Conservation (phyloP, 1,140 invertebrate genomes). For the Drosophila bocqueti region DNA sequence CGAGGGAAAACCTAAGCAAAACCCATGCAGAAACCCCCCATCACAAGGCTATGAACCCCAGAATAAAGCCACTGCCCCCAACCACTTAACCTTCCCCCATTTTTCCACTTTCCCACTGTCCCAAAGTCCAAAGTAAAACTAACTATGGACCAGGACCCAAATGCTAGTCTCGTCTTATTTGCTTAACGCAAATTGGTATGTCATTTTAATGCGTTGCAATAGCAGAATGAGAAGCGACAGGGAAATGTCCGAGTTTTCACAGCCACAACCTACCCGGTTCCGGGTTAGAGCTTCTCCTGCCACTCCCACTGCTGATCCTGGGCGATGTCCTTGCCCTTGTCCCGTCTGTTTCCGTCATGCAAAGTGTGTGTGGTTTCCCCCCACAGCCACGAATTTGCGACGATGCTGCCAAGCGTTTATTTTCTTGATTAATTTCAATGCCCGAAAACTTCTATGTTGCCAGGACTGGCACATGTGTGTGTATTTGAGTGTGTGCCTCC, state of each 20-base stretch:
- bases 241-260: constrained; percentile 43
- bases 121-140: constrained; percentile 20
- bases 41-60: constrained; percentile 7
- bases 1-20: not conserved
- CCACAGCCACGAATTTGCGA: constrained; percentile 33
- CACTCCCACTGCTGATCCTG: constrained; percentile 4
- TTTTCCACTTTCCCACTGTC: not conserved
- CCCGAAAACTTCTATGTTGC: constrained; percentile 59
- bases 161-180: constrained; percentile 77
- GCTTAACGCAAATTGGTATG: constrained; percentile 81
- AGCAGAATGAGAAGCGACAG: constrained; percentile 26
- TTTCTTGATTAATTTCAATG: constrained; percentile 83
- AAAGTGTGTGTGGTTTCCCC: constrained; percentile 60
- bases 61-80: constrained; percentile 6
- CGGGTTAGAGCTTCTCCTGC: constrained; percentile 13
- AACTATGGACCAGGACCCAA: constrained; percentile 26
- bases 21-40: constrained; percentile 16
- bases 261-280: constrained; percentile 34
- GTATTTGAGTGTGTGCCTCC: constrained; percentile 26
- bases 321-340: constrained; percentile 41
- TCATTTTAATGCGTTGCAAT: constrained; percentile 79
- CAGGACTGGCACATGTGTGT: constrained; percentile 21
- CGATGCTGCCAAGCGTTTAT: constrained; percentile 79
- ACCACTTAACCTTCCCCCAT: constrained; percentile 4
- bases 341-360: constrained; percentile 68